Percentiles rank a stretch among this genome's conserved stretches.
phyloP scores from a whole-genome alignment of 2,113 vertebrate genomes.

The Bambusicola thoracicus region DNA sequence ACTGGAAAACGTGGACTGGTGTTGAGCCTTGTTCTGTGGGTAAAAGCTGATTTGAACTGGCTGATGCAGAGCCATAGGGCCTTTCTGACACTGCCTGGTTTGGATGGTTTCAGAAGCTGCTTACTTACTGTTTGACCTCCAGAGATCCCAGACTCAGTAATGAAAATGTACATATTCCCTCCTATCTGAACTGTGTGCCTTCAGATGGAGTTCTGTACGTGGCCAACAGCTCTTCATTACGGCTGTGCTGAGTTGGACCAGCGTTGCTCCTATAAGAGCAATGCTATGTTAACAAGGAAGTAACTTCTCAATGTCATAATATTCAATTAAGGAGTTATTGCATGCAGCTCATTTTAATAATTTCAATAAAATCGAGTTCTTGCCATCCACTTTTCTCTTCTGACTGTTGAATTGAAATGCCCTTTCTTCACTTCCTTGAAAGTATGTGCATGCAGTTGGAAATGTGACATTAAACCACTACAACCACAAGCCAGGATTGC shows the following conservation, averaged over 20 bases:
- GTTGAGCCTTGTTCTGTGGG: background rate
- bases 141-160: background rate
- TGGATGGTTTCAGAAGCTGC: background rate
- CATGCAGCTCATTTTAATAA: slow-evolving; percentile 5
- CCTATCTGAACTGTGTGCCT: background rate
- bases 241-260: slow-evolving; percentile 3
- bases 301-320: slow-evolving; percentile 52
- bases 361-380: slow-evolving; percentile 22
- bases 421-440: background rate
- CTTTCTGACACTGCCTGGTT: background rate
- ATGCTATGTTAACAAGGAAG: slow-evolving; percentile 39
- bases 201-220: background rate
- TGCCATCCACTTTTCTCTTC: background rate
- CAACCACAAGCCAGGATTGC: background rate
- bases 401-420: background rate
- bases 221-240: background rate
- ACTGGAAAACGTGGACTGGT: background rate
- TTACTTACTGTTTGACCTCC: background rate
- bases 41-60: no score
- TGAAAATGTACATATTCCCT: background rate
- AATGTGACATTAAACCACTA: background rate
- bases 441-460: background rate
- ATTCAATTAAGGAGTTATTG: slow-evolving; percentile 24
- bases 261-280: slow-evolving; percentile 1
- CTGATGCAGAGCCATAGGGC: rapidly evolving